Evolutionary conservation across 2,888 invertebrate genomes (phyloP).

Genomic region (Clunio marinus): DNA sequence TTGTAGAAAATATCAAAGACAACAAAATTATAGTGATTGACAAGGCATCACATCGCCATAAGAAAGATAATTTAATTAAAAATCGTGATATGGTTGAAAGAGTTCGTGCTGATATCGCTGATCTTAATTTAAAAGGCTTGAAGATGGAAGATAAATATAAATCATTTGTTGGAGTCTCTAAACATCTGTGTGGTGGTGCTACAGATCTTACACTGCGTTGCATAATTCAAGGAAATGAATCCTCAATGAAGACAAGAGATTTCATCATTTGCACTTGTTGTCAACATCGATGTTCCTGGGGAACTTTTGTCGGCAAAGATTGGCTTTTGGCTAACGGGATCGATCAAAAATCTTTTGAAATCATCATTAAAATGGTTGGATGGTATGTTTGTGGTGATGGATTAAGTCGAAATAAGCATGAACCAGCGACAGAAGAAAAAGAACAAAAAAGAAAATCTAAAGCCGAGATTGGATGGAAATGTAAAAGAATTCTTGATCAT

Average conservation of each 20-base stretch:
- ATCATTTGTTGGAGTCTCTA: constrained; percentile 71
- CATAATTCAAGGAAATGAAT: constrained; percentile 51
- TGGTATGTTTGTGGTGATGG: constrained; percentile 85
- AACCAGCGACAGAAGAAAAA: constrained; percentile 39
- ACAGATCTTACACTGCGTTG: constrained; percentile 76
- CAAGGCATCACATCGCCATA: constrained; percentile 75
- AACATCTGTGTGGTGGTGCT: constrained; percentile 85
- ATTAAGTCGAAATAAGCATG: constrained; percentile 53
- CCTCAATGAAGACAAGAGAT: constrained; percentile 51
- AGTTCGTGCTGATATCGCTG: constrained; percentile 75
- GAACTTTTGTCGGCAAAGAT: constrained; percentile 63
- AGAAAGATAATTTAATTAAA: constrained; percentile 65
- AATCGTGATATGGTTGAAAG: constrained; percentile 56
- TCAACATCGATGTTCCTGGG: constrained; percentile 78
- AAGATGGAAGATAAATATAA: constrained; percentile 41
- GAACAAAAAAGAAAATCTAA: constrained; percentile 50
- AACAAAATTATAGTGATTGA: constrained; percentile 67
- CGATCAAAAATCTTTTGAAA: constrained; percentile 61
- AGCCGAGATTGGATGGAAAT: constrained; percentile 64
- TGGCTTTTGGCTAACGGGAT: constrained; percentile 59
- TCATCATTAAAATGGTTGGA: constrained; percentile 76
- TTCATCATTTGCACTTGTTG: constrained; percentile 81
- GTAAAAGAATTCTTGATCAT: constrained; percentile 74
- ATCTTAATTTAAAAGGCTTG: constrained; percentile 61
- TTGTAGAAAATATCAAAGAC: constrained; percentile 49